Conservation (phyloP, 2,113 vertebrate genomes). For the Triplophysa siluroides region DNA sequence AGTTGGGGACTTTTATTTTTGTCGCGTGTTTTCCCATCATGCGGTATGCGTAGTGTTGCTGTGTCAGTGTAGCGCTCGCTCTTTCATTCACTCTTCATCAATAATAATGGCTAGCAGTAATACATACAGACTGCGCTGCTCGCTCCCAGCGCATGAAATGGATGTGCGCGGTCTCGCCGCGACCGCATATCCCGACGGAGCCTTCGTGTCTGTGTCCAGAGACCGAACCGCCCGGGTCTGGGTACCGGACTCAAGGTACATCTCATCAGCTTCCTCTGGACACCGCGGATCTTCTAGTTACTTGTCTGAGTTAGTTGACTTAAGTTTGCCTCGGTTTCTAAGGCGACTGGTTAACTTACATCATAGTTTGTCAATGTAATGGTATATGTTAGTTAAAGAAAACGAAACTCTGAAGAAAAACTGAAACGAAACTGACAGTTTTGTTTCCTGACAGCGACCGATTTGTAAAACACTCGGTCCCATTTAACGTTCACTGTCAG, state of each 20-base stretch:
- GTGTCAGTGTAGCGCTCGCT: constrained; percentile 49
- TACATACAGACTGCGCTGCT: constrained; percentile 86
- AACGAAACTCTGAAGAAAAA: not conserved
- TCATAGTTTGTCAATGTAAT: not conserved
- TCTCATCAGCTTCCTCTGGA: constrained; percentile 26
- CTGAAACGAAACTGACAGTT: constrained; percentile 1
- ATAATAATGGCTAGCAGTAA: constrained; percentile 71
- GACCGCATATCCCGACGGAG: constrained; percentile 78
- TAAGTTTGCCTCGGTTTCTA: not conserved
- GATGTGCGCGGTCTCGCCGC: constrained; percentile 86
- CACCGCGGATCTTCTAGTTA: not conserved
- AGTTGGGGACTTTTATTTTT: constrained; percentile 19
- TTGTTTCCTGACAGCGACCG: not conserved
- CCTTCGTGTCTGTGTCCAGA: constrained; percentile 92
- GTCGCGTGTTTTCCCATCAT: constrained; percentile 18
- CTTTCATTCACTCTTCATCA: constrained; percentile 14
- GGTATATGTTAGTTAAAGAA: not conserved
- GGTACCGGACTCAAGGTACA: constrained; percentile 86
- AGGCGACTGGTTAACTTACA: not conserved
- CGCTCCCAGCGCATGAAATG: constrained; percentile 87
- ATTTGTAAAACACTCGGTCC: not conserved
- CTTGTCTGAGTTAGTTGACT: not conserved
- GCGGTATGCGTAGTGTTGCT: constrained; percentile 31
- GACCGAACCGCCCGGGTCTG: constrained; percentile 92
- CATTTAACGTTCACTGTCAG: not conserved